Conservation (phyloP, 2,797 vertebrate species). For the Lagorchestes hirsutus region DNA sequence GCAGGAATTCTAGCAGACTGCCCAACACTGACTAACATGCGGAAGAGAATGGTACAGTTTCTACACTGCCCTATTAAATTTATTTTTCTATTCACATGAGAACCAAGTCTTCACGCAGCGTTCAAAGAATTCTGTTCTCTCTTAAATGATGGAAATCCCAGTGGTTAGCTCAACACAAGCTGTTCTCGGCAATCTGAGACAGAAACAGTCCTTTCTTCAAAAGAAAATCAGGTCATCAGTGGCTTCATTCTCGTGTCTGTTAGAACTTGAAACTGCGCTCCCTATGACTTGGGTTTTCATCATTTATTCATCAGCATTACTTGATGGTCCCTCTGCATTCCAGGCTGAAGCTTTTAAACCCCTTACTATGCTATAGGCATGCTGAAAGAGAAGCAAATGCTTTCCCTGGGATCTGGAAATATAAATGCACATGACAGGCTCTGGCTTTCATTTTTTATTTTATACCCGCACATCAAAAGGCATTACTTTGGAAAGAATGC, state of each 20-base stretch:
- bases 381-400: slow-evolving; percentile 79
- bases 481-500: slow-evolving; percentile 80
- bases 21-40: neutral
- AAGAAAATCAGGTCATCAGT: slow-evolving; percentile 62
- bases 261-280: slow-evolving; percentile 70
- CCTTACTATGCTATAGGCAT: slow-evolving; percentile 77
- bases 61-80: neutral
- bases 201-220: slow-evolving; percentile 68
- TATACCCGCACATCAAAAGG: slow-evolving; percentile 80
- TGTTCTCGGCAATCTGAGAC: neutral
- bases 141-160: neutral
- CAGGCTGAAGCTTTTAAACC: slow-evolving; percentile 79
- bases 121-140: slow-evolving; percentile 23
- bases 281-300: slow-evolving; percentile 80
- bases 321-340: slow-evolving; percentile 76
- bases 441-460: slow-evolving; percentile 72
- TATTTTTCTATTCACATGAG: neutral
- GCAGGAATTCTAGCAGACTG: neutral
- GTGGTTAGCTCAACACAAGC: neutral
- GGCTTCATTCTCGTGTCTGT: slow-evolving; percentile 69
- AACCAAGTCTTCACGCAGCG: slow-evolving; percentile 11
- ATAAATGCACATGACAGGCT: slow-evolving; percentile 84
- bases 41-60: neutral
- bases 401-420: slow-evolving; percentile 80
- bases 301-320: slow-evolving; percentile 80